These are phyloP conservation scores for Drosophila histrio DNA, from an alignment of 2,888 invertebrate genomes.

Conservation along the genomic window DNA sequence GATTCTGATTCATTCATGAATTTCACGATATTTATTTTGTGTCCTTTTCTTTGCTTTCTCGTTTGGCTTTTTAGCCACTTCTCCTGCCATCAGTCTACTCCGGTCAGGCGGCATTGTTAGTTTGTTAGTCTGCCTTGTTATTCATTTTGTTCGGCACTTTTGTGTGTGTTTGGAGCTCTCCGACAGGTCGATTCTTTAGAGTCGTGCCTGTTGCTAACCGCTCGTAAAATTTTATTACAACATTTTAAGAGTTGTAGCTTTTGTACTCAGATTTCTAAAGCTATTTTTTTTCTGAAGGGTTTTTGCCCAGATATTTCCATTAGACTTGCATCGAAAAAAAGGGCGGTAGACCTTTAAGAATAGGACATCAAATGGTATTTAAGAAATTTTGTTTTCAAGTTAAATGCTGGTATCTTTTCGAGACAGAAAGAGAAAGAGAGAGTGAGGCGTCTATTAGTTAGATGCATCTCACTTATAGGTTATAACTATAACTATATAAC, in stretches of 20 bases:
- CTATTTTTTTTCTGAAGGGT: not conserved
- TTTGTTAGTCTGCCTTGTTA: conserved; percentile 27
- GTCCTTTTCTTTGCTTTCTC: conserved; percentile 48
- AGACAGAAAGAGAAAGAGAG: no score
- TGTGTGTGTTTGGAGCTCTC: not conserved
- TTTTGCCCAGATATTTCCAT: not conserved
- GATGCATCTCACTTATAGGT: not conserved
- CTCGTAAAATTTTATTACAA: conserved; percentile 72
- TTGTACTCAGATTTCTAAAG: conserved; percentile 4
- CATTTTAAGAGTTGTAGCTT: conserved; percentile 35
- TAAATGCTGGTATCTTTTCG: not conserved
- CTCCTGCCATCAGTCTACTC: not conserved
- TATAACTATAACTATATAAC: not conserved
- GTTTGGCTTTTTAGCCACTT: conserved; percentile 12
- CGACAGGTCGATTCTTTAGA: conserved; percentile 6
- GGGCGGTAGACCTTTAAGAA: not conserved
- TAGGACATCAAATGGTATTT: not conserved
- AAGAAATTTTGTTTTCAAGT: not conserved
- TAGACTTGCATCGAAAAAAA: not conserved
- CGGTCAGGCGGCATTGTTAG: conserved; percentile 33
- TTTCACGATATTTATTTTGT: conserved; percentile 68
- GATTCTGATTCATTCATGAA: conserved; percentile 77
- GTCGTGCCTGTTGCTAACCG: conserved; percentile 62
- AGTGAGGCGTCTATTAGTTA: not conserved
- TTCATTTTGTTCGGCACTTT: conserved; percentile 10